Percentiles rank a stretch among this genome's conserved stretches.
These are phyloP conservation scores for Channa striata DNA, from an alignment of 2,797 vertebrate species.

Conservation along the genomic window DNA sequence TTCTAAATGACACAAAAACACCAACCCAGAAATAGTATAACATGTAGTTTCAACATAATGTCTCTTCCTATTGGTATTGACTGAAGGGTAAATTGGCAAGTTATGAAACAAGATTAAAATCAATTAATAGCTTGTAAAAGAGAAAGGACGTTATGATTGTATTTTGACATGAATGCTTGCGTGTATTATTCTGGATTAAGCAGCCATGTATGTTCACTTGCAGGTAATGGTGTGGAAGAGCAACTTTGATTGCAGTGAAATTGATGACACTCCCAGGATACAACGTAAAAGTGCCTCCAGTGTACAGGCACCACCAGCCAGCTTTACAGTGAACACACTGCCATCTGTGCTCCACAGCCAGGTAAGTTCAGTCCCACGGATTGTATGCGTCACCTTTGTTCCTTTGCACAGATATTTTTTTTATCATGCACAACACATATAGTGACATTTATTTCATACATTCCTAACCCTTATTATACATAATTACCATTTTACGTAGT, in stretches of 20 bases:
- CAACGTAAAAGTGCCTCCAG: conserved; percentile 64
- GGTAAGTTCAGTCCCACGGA: conserved; percentile 51
- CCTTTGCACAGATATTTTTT: not conserved
- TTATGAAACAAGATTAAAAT: not conserved
- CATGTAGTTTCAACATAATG: not conserved
- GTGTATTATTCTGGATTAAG: not conserved
- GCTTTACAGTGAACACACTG: conserved; percentile 19
- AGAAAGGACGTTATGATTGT: not conserved
- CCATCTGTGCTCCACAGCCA: conserved; percentile 45
- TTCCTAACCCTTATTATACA: not conserved
- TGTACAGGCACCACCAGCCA: conserved; percentile 32
- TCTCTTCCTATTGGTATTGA: not conserved
- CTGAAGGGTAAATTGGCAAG: not conserved
- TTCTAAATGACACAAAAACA: not conserved
- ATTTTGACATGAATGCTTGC: not conserved
- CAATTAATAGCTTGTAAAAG: not conserved
- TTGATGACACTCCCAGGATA: conserved; percentile 72
- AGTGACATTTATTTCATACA: not conserved
- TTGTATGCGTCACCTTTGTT: not conserved
- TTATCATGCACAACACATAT: not conserved
- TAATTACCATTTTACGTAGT: not conserved
- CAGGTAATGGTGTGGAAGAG: conserved; percentile 98
- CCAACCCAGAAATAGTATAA: not conserved
- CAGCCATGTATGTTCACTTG: not conserved
- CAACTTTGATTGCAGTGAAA: conserved; percentile 87